These are phyloP conservation scores for Todiramphus saurophagus DNA, from an alignment of 2,113 vertebrate genomes.

Conservation along the genomic window DNA sequence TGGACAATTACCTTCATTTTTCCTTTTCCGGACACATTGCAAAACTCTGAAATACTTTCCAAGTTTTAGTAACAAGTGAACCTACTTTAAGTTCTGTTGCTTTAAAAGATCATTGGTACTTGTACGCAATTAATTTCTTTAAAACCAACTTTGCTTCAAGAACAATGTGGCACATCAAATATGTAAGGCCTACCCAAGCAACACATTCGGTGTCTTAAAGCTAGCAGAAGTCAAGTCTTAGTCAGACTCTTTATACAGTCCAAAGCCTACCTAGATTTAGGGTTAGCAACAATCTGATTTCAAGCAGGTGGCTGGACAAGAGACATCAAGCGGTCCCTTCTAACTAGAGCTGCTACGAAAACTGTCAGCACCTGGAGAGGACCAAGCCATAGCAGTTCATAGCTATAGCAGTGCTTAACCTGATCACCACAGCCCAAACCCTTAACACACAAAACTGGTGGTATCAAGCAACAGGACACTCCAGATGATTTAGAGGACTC, in stretches of 20 bases:
- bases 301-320: neutral
- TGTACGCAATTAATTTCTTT: neutral
- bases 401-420: neutral
- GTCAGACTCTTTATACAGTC: neutral
- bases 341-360: neutral
- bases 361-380: neutral
- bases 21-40: neutral
- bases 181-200: fast-evolving
- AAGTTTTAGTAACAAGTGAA: neutral
- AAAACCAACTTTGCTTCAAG: neutral
- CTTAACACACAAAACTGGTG: neutral
- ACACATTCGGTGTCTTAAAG: fast-evolving
- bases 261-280: neutral
- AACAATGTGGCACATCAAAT: neutral
- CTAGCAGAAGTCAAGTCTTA: neutral
- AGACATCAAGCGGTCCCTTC: neutral
- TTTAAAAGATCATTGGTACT: neutral
- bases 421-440: neutral
- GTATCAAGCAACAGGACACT: neutral
- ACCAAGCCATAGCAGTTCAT: neutral
- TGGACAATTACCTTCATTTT: neutral
- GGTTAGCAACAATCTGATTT: neutral
- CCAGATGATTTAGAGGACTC: neutral
- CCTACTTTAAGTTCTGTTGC: neutral
- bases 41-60: neutral